Percentiles rank a stretch among this genome's conserved stretches.
These are phyloP conservation scores for Catostomus latipinnis DNA, from an alignment of 2,797 vertebrate genomes.

Conservation along the genomic window DNA sequence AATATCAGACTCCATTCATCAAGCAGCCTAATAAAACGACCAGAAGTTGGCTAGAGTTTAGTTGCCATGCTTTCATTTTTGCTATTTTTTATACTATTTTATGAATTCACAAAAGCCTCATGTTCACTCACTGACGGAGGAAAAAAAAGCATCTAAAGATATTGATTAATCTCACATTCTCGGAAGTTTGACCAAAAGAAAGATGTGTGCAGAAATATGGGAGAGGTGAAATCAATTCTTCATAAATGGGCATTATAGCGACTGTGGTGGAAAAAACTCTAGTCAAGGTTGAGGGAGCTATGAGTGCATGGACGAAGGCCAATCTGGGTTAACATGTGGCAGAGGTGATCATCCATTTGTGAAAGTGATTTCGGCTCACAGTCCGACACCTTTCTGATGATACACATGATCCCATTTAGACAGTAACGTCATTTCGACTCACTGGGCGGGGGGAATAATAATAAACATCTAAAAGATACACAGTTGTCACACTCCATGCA, in stretches of 20 bases:
- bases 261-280: conserved; percentile 71
- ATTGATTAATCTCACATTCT: conserved; percentile 82
- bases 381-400: conserved; percentile 90
- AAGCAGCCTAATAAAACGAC: too few relatives aligned
- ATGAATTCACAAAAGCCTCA: too few relatives aligned
- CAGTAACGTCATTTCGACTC: conserved; percentile 74
- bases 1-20: too few relatives aligned
- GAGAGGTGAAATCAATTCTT: conserved; percentile 79
- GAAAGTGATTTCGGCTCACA: conserved; percentile 91
- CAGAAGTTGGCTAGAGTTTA: too few relatives aligned
- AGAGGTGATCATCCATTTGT: conserved; percentile 94
- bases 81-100: too few relatives aligned
- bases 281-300: conserved; percentile 89
- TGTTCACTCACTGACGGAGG: too few relatives aligned
- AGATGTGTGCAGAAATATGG: conserved; percentile 77
- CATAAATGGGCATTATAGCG: conserved; percentile 62
- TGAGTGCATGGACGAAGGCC: conserved; percentile 90
- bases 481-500: background rate
- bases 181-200: conserved; percentile 76
- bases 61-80: too few relatives aligned
- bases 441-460: too few relatives aligned
- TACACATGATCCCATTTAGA: conserved; percentile 90
- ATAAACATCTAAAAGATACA: too few relatives aligned
- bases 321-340: conserved; percentile 91
- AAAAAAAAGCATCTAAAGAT: conserved; percentile 64